These are phyloP conservation scores for Crax fasciolata DNA, from an alignment of 2,797 vertebrate genomes.

Conservation along the genomic window DNA sequence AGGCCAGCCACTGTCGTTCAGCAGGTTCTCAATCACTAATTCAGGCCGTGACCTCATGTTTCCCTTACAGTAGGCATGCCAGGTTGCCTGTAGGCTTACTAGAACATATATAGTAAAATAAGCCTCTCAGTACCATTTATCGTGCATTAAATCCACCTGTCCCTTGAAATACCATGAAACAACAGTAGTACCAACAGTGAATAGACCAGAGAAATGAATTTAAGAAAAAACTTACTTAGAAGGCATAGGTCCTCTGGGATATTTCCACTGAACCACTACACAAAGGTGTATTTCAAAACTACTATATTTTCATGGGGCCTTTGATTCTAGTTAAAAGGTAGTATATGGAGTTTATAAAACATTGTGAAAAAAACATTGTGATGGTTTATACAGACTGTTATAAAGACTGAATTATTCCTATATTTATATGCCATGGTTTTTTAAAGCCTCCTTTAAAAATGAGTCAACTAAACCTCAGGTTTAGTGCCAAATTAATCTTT, in stretches of 20 bases:
- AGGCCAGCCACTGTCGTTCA: too few relatives aligned
- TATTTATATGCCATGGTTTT: background rate
- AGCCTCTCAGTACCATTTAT: background rate
- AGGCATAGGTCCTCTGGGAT: background rate
- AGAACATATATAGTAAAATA: background rate
- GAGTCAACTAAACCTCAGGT: background rate
- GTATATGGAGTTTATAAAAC: background rate
- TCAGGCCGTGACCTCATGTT: too few relatives aligned
- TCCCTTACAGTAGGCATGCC: background rate
- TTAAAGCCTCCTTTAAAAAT: background rate
- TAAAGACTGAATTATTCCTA: background rate
- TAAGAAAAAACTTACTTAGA: fast-evolving
- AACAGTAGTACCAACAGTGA: background rate
- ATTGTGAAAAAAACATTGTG: background rate
- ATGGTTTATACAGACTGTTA: background rate
- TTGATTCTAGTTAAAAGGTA: background rate
- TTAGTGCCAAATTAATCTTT: background rate
- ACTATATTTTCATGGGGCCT: background rate
- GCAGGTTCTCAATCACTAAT: too few relatives aligned
- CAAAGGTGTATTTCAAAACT: background rate
- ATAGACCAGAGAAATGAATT: background rate
- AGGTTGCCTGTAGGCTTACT: background rate
- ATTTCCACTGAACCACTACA: background rate
- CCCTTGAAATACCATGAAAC: background rate
- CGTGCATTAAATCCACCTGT: background rate